phyloP scores from a whole-genome alignment of 2,888 invertebrate genomes.

The Bursaphelenchus okinawaensis region DNA sequence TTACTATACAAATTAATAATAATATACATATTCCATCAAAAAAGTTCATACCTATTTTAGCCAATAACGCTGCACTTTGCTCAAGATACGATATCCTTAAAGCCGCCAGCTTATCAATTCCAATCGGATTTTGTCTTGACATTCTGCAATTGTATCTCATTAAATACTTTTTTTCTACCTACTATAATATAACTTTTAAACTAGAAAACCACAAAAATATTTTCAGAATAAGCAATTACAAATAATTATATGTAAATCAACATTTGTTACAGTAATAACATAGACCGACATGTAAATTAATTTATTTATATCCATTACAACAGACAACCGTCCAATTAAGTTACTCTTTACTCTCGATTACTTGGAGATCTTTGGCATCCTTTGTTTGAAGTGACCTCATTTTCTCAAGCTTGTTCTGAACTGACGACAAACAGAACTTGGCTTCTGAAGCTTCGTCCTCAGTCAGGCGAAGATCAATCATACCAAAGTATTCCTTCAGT shows the following conservation, averaged over 20 bases:
- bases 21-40: background rate
- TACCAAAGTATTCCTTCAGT: constrained; percentile 7
- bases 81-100: constrained; percentile 6
- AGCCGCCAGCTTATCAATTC: constrained; percentile 1
- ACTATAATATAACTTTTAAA: no score
- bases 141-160: no score
- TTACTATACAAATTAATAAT: no score
- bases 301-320: background rate
- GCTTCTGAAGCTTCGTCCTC: background rate
- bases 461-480: background rate
- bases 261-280: background rate
- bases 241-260: background rate
- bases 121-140: background rate
- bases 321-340: background rate
- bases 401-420: constrained; percentile 9
- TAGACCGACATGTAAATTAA: background rate
- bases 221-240: background rate
- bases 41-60: background rate
- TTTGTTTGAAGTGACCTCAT: background rate
- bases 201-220: background rate
- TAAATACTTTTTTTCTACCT: no score
- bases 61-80: constrained; percentile 5
- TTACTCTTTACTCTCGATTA: background rate
- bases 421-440: background rate
- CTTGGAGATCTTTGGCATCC: background rate